phyloP scores from a whole-genome alignment of 2,888 invertebrate genomes.

The Xanthostigma xanthostigma region DNA sequence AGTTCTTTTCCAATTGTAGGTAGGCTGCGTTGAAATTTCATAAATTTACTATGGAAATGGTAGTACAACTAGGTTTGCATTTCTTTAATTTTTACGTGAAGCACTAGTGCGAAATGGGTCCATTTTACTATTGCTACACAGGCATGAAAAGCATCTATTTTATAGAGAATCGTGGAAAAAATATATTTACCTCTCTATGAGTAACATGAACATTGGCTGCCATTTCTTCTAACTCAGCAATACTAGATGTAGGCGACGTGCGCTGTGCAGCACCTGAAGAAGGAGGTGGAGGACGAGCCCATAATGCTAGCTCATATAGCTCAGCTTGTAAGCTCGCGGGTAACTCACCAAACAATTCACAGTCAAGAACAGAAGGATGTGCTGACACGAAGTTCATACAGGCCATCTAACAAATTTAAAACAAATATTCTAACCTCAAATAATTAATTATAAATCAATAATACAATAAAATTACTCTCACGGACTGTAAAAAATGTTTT shows the following conservation, averaged over 20 bases:
- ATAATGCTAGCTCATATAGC: constrained; percentile 31
- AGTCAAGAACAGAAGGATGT: constrained; percentile 35
- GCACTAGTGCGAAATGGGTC: no score
- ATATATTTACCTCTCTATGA: background rate
- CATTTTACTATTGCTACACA: no score
- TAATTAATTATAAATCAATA: no score
- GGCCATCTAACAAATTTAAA: constrained; percentile 27
- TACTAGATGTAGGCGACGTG: constrained; percentile 11
- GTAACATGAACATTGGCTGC: constrained; percentile 10
- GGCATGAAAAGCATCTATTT: no score
- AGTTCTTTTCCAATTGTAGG: no score
- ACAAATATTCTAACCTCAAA: background rate
- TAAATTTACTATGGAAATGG: no score
- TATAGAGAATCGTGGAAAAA: no score
- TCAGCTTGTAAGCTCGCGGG: constrained; percentile 40
- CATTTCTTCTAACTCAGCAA: constrained; percentile 14
- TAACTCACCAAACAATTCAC: constrained; percentile 39
- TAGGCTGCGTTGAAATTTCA: no score
- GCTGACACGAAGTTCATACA: constrained; percentile 36
- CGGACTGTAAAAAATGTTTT: no score
- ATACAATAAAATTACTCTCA: no score
- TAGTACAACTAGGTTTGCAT: no score
- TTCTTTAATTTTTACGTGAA: no score
- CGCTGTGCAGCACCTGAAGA: constrained; percentile 10
- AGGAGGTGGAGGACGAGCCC: constrained; percentile 18